Evolutionary conservation across 2,113 vertebrate species (phyloP), one percentile per base, ranked within the genome.

Genomic region (Aegithalos caudatus): DNA sequence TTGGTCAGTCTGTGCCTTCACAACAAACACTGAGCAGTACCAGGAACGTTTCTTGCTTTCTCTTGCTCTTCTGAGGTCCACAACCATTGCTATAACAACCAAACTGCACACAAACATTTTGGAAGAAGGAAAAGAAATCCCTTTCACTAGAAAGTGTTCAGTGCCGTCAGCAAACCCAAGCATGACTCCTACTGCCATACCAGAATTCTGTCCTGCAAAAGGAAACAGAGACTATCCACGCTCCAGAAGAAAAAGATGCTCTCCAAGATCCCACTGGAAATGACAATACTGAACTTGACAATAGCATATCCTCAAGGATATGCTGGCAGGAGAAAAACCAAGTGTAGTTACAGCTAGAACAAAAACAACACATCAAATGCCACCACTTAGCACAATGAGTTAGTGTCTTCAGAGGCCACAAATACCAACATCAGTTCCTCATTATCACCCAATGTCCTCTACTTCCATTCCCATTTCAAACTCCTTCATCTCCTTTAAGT

Each of bases 301-400:
- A 71, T 0, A 25, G 11, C 22, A 37, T n/a, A 33, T 11, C 42
- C 37, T 72, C 47, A 74, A 74, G 14, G 19, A 7, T 38, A 10
- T 74, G 18, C 1, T 47, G 11, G 31, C 7, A 58, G 7, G 11
- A n/a, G 44, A 66, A 51, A 81, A 54, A 3, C 0, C 4, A 42
- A 24, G 10, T 5, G 12, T 27, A 27, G 14, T 40, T 45, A 74
- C 6, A 56, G 9, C 28, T n/a, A n/a, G 7, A 77, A 62, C 12
- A 38, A 21, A 87, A 66, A 27, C 14, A 67, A 38, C 6, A 62
- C 2, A 42, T 24, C 20, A 81, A 77, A 81, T 38, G 13, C 7
- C 23, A 81, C 3, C 12, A 11, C 21, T 54, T 6, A 28, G 31
- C 24, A 88, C 27, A 71, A 25, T 3, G 11, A 45, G 13, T 15